Evolutionary conservation across 2,888 invertebrate genomes (phyloP), one percentile per base, ranked within the genome.

Genomic region (Matsumyia berberina): DNA sequence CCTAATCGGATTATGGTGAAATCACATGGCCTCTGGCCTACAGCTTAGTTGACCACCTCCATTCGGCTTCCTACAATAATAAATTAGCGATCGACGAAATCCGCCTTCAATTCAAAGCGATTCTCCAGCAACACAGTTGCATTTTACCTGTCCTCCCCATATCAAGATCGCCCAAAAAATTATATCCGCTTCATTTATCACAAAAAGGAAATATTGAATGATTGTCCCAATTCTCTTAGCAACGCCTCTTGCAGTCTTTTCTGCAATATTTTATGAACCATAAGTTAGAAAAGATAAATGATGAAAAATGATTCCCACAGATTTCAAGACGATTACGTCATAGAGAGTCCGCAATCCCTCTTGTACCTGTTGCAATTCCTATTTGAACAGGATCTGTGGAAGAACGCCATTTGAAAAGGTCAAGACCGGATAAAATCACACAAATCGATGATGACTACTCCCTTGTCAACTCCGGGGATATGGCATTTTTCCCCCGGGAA

Each of bases 311-410:
- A 70, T 55, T 78, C 46, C 46, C 55, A 70, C 33, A 39, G n/a
- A 49, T n/a, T 37, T 11, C 7, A 42, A 60, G 76, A 29, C 29
- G 81, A 69, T 81, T 70, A 53, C 64, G 69, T 70, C 58, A 80
- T 24, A 39, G 29, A 35, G 17, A 17, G 35, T 80, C 66, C 17
- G 73, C 66, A 60, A 64, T 46, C 31, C n/a, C 35, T 1, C 42
- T 15, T 42, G 64, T 81, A 81, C 81, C 81, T 81, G 81, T 81
- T 76, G 81, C 76, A 64, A 76, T 81, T 81, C 42, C 42, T 64
- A 35, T 64, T 81, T 57, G 64, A 57, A 70, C 64, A 58, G 62
- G 39, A 76, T 70, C 44, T 33, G 29, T 8, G 15, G 39, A 42
- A 42, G 35, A 29, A 51, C 1, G 4, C 69, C 46, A 74, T 74